Base-by-base conservation (phyloP, 53 echinoderm and acorn worm genomes). In the Mesocentrotus franciscanus region DNA sequence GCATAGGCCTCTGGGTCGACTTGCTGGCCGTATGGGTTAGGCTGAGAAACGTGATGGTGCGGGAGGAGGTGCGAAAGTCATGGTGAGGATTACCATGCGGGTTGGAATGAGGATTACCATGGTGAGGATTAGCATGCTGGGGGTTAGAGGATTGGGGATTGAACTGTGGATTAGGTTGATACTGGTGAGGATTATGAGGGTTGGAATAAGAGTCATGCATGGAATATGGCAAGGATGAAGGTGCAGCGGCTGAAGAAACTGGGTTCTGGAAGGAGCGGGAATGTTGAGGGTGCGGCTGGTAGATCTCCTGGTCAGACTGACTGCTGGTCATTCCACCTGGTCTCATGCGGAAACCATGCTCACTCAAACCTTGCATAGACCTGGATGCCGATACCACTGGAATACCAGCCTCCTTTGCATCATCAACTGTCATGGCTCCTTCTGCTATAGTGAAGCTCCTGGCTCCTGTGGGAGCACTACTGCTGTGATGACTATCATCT, bases 371-470 rank as follows among this genome's bases (percentile, higher is more conserved):
- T 55, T 94, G 95, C 95, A 94, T 94, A 36, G 95, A 94, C 57
- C 95, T 94, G 59, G 95, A 94, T 89, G 97, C 93, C 92, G 96
- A 95, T 36, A 98, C 98, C 14, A 98, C 97, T 22, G 98, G 98
- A 78, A 98, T 97, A 49, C 98, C 98, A 60, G 98, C 98, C 74
- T 96, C 93, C 64, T 89, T 85, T 18, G 98, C 98, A 87, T 94
- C 96, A 66, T 95, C 96, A 64, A 89, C 96, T 15, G 97, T 97
- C 85, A 96, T 96, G 42, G 78, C 87, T 85, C 94, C 97, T 78
- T 98, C 98, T 58, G 96, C 74, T 74, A 98, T 90, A 61, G 97
- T 97, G 95, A 97, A 98, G 94, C 98, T 98, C 94, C 78, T 95
- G 56, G 96, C 95, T 58, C 95, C 97, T 85, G 97, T 93, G 24